Conservation (phyloP, 2,888 invertebrate genomes). For the Parelbella ahira region DNA sequence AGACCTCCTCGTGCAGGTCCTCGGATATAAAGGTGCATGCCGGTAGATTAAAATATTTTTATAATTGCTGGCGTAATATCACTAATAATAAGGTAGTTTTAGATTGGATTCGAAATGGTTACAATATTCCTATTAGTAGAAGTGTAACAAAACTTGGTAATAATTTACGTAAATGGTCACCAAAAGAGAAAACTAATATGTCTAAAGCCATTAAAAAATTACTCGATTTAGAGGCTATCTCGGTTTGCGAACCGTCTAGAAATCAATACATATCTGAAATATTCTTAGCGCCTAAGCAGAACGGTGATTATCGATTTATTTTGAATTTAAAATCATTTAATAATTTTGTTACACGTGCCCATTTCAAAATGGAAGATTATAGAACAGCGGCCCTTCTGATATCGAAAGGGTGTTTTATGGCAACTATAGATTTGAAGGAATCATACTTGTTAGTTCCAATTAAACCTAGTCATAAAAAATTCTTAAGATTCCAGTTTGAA, state of each 20-base stretch:
- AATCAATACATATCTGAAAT: background rate
- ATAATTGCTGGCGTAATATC: background rate
- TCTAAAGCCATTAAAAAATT: background rate
- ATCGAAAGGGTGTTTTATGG: slow-evolving; percentile 25
- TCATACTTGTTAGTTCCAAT: slow-evolving; percentile 31
- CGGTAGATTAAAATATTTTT: background rate
- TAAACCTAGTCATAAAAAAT: slow-evolving; percentile 21
- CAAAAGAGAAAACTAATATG: background rate
- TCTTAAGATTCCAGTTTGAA: slow-evolving; percentile 29
- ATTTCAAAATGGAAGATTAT: slow-evolving; percentile 36
- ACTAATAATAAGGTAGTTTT: background rate
- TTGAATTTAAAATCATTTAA: slow-evolving; percentile 23
- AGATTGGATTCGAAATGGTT: background rate
- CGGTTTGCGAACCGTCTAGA: background rate
- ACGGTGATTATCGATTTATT: slow-evolving; percentile 1
- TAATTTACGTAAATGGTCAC: background rate
- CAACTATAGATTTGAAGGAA: slow-evolving; percentile 32
- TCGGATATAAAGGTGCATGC: slow-evolving; percentile 1
- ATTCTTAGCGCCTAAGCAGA: background rate
- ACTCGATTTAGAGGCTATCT: background rate
- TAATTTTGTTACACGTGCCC: slow-evolving; percentile 26
- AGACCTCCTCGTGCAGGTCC: too few relatives aligned
- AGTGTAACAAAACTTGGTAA: background rate
- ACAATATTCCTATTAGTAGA: background rate
- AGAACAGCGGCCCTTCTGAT: slow-evolving; percentile 29